Base-by-base conservation (phyloP, 2,113 vertebrate species). In the Ceuthmochares aereus region DNA sequence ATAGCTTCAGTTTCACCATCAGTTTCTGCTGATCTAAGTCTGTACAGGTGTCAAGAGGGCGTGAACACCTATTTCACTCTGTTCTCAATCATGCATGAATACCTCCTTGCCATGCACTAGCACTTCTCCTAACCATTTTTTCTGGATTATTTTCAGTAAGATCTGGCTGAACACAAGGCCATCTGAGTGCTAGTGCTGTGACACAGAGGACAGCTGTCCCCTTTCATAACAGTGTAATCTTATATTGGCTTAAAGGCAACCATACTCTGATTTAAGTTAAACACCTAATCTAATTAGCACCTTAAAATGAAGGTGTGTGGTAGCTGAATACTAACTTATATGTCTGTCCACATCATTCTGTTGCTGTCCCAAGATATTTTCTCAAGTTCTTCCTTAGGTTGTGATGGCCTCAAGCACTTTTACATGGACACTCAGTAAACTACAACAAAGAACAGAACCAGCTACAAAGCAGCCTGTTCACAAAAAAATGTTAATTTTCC, bases 51-150 rank as follows among this genome's bases (percentile, higher is more conserved):
- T 42, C 32, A 85, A 58, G 27, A 72, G 60, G 14, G 2, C 7
- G 68, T 1, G 19, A 59, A 40, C 8, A 22, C 0, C 0, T 30
- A 30, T 58, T 90, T 79, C 22, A 26, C 10, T 67, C 9, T 37
- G 4, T 49, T 69, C 12, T 4, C 12, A 56, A 2, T 11, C 8
- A 6, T 6, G 4, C 3, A 36, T 54, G 72, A 75, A 54, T 25
- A 54, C 7, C 14, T 51, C 3, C 9, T 83, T 9, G 12, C 23
- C 18, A 43, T 10, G 8, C 5, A 32, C 2, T 27, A 70, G 4
- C 3, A 36, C 4, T 54, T 45, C 64, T 52, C 7, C 12, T 49
- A 47, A 14, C 15, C 0, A 2, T 68, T 75, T 52, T 43, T 64
- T 27, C 43, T 49, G 23, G 1, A 29, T 69, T 29, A 30, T 69